Evolutionary conservation across 1,140 invertebrate species (phyloP).

Genomic region (Capitella teleta): DNA sequence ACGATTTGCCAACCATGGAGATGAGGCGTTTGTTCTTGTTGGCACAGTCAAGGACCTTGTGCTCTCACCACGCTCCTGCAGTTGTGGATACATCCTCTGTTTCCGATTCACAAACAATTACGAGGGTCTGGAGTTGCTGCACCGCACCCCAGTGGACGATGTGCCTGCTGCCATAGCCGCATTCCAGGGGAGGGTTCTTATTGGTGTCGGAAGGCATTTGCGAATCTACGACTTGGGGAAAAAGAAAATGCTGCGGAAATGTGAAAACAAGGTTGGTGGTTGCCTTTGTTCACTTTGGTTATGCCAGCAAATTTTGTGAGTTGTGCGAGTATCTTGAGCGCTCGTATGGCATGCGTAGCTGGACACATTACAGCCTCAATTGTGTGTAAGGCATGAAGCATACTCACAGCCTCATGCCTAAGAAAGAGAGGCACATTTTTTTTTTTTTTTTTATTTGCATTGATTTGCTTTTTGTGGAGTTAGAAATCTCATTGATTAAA

Average conservation of each 20-base stretch:
- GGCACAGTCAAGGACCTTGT: constrained; percentile 84
- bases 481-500: too few relatives aligned
- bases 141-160: constrained; percentile 86
- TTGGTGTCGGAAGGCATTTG: constrained; percentile 83
- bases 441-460: too few relatives aligned
- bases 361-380: not conserved
- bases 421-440: too few relatives aligned
- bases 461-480: too few relatives aligned
- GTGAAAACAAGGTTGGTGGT: constrained; percentile 82
- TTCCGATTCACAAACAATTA: constrained; percentile 60
- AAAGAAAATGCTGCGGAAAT: constrained; percentile 91
- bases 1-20: constrained; percentile 58
- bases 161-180: constrained; percentile 46
- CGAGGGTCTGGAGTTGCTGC: constrained; percentile 74
- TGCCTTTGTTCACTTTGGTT: too few relatives aligned
- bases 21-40: constrained; percentile 67
- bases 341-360: not conserved
- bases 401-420: too few relatives aligned
- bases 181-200: constrained; percentile 81
- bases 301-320: too few relatives aligned
- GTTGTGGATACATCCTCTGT: constrained; percentile 72
- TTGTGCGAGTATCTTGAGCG: not conserved
- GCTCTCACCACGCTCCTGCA: constrained; percentile 69
- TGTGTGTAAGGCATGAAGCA: not conserved
- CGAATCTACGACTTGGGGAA: constrained; percentile 94